A percentile compares a stretch with the other conserved stretches of the same genome.
Evolutionary conservation across 2,888 invertebrate species (phyloP).

Genomic region (Muscina levida): DNA sequence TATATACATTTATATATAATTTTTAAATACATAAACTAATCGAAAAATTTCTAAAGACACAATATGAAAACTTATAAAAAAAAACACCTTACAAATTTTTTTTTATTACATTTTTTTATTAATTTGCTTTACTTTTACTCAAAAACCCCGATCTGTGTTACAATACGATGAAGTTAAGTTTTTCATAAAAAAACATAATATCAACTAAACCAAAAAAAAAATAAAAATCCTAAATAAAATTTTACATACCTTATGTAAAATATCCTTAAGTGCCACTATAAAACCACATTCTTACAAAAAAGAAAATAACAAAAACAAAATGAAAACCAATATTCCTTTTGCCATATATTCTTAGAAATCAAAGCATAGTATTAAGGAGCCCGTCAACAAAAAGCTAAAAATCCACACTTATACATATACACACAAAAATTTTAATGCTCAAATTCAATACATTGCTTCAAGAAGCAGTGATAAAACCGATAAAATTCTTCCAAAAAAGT

Average conservation of each 20-base stretch:
- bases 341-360: constrained; percentile 55
- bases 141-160: too few relatives aligned
- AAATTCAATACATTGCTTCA: constrained; percentile 37
- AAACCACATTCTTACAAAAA: constrained; percentile 6
- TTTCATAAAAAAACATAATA: too few relatives aligned
- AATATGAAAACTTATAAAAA: too few relatives aligned
- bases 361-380: neutral
- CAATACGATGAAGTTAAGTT: too few relatives aligned
- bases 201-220: constrained; percentile 4
- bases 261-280: constrained; percentile 34
- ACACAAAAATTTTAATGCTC: constrained; percentile 12
- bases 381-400: neutral
- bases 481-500: constrained; percentile 33
- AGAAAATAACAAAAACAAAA: constrained; percentile 12
- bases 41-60: too few relatives aligned
- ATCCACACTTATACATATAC: neutral
- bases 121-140: too few relatives aligned
- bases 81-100: too few relatives aligned
- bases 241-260: neutral
- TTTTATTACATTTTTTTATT: too few relatives aligned
- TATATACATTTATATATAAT: too few relatives aligned
- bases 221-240: neutral
- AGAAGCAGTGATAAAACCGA: constrained; percentile 17
- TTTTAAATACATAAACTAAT: too few relatives aligned
- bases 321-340: constrained; percentile 48